Percentiles rank a stretch among this genome's conserved stretches.
phyloP scores from a whole-genome alignment of 2,888 invertebrate genomes.

The Meiosimyza decipiens region DNA sequence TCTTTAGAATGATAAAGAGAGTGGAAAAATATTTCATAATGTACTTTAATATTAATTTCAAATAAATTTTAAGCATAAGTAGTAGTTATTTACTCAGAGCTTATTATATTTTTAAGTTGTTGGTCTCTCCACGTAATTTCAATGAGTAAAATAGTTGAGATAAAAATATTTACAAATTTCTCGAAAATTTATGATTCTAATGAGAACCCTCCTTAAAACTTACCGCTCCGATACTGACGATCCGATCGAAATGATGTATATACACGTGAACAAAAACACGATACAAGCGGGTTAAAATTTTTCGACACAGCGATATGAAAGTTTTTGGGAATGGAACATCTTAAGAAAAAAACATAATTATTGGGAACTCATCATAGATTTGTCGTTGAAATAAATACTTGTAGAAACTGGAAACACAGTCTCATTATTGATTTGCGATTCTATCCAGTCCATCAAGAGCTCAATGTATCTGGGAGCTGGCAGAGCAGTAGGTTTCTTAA shows the following conservation, averaged over 20 bases:
- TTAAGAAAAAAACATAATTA: conserved; percentile 53
- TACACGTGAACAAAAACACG: conserved; percentile 94
- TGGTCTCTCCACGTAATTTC: too few species aligned
- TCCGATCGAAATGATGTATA: conserved; percentile 92
- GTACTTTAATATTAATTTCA: too few species aligned
- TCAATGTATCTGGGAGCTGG: conserved; percentile 87
- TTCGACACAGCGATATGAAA: conserved; percentile 81
- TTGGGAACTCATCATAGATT: too few species aligned
- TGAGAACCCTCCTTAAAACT: conserved; percentile 61
- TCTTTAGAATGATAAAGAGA: too few species aligned
- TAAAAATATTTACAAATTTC: not conserved
- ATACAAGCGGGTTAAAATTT: conserved; percentile 88
- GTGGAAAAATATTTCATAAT: too few species aligned
- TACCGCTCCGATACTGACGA: conserved; percentile 88
- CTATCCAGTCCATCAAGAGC: conserved; percentile 91
- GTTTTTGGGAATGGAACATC: conserved; percentile 90
- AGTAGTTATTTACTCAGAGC: too few species aligned
- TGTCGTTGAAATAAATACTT: conserved; percentile 44
- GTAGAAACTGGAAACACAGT: conserved; percentile 84
- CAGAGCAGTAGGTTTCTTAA: conserved; percentile 81
- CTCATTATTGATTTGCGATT: conserved; percentile 90
- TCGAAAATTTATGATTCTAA: conserved; percentile 13
- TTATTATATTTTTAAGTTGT: too few species aligned
- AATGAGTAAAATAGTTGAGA: too few species aligned
- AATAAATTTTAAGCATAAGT: too few species aligned